A percentile compares a stretch with the other conserved stretches of the same genome.
phyloP scores from a whole-genome alignment of 2,888 invertebrate species.

The Oscheius onirici region DNA sequence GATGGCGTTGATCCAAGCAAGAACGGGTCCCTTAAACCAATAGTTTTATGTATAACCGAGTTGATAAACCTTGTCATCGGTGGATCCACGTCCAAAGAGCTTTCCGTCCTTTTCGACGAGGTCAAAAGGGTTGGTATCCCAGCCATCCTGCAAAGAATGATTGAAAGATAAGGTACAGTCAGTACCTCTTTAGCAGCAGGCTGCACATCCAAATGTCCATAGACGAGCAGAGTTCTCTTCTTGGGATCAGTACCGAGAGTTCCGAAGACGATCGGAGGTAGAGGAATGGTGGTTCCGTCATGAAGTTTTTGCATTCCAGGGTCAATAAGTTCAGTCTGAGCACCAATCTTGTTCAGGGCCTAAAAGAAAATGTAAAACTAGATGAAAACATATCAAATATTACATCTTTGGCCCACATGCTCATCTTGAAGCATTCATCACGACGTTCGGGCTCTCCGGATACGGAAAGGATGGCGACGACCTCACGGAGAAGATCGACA shows the following conservation, averaged over 20 bases:
- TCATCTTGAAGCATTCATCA: conserved; percentile 84
- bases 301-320: conserved; percentile 57
- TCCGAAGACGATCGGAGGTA: conserved; percentile 68
- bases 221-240: conserved; percentile 92
- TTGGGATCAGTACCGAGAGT: conserved; percentile 79
- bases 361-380: conserved; percentile 33
- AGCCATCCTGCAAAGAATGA: conserved; percentile 77
- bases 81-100: conserved; percentile 88
- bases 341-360: conserved; percentile 57
- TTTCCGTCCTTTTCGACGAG: conserved; percentile 87
- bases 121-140: conserved; percentile 93
- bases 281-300: conserved; percentile 41
- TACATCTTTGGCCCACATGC: conserved; percentile 79
- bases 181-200: conserved; percentile 81
- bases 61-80: conserved; percentile 82
- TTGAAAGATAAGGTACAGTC: background rate
- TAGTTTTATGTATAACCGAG: conserved; percentile 80
- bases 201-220: conserved; percentile 98
- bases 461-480: conserved; percentile 93
- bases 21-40: conserved; percentile 83
- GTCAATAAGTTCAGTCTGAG: conserved; percentile 56
- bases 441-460: conserved; percentile 88
- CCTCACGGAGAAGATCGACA: conserved; percentile 83
- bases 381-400: background rate
- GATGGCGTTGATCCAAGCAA: conserved; percentile 93